Evolutionary conservation across 2,113 vertebrate genomes (phyloP), one percentile per base, ranked within the genome.

Genomic region (Machaerirhynchus nigripectus): DNA sequence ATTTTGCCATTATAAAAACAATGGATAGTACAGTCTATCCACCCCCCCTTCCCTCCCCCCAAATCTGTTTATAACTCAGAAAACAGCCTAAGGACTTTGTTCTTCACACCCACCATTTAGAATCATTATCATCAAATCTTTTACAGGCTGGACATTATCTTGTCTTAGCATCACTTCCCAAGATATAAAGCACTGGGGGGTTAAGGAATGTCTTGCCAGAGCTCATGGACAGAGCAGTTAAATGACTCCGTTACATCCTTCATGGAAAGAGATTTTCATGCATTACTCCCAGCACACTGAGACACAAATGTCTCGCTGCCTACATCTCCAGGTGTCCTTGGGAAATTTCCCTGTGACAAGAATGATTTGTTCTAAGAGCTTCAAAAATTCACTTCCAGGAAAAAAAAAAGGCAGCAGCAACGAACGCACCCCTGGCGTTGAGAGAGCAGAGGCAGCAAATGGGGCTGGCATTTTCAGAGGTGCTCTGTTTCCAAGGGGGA

Each of bases 71-170:
- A 75, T 85, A 91, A 87, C 42, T 91, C 68, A 69, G 60, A 84
- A 96, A 92, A 97, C 75, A 80, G 79, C 84, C 92, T 60, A 8
- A 94, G 87, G 93, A 95, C 7, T 83, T 90, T 3, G 5, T 69
- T 94, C 64, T 90, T 85, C 71, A 56, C 49, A 76, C 24, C 60
- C 88, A 65, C n/a, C 90, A 81, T 84, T 92, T 88, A 71, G 84
- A 82, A 64, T 77, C 85, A 89, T 97, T 94, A 90, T 78, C 86
- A 88, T 69, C 56, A 86, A 77, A 74, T 93, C 78, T 94, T 96
- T 88, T 88, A 76, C 78, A 87, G 81, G 71, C 85, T 95, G 96
- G 95, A 95, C 88, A 86, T 96, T 93, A 89, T 93, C 92, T 82
- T 93, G 78, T 91, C 81, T 93, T 82, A 79, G 87, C 79, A 95